Percentiles rank a stretch among this genome's conserved stretches.
Evolutionary conservation across 2,797 vertebrate species (phyloP).

Genomic region (Paramormyrops hopkinsi): DNA sequence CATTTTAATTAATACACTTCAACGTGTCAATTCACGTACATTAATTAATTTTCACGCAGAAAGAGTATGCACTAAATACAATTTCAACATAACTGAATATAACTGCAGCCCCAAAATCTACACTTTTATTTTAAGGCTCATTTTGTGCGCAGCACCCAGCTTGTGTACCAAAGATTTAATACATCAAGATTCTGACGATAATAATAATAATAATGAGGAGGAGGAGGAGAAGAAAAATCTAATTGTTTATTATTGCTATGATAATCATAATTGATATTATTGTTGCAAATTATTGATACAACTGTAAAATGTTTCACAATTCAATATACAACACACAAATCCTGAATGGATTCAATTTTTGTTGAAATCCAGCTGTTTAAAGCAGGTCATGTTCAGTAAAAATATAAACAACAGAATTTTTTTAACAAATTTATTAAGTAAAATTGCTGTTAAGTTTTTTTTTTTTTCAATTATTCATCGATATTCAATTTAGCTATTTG

Average conservation of each 20-base stretch:
- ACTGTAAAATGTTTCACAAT: not conserved
- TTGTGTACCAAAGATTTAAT: not conserved
- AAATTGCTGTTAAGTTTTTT: not conserved
- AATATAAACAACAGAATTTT: not conserved
- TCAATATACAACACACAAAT: not conserved
- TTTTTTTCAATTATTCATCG: not conserved
- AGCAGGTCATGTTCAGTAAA: not conserved
- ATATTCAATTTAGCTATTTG: not conserved
- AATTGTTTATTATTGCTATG: not conserved
- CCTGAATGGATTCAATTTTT: not conserved
- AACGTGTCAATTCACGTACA: not conserved
- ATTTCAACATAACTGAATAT: not conserved
- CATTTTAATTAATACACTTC: not conserved
- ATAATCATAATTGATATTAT: not conserved
- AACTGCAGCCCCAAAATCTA: not conserved
- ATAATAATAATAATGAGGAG: not conserved
- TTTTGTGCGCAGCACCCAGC: not conserved
- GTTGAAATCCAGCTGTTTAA: not conserved
- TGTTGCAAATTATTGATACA: not conserved
- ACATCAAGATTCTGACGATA: not conserved
- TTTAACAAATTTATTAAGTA: not conserved
- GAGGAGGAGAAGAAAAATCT: not conserved
- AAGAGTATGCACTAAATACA: not conserved
- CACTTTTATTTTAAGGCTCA: not conserved
- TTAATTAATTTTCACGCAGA: not conserved